Evolutionary conservation across 2,888 invertebrate genomes (phyloP).

Genomic region (Copidosoma aretas): DNA sequence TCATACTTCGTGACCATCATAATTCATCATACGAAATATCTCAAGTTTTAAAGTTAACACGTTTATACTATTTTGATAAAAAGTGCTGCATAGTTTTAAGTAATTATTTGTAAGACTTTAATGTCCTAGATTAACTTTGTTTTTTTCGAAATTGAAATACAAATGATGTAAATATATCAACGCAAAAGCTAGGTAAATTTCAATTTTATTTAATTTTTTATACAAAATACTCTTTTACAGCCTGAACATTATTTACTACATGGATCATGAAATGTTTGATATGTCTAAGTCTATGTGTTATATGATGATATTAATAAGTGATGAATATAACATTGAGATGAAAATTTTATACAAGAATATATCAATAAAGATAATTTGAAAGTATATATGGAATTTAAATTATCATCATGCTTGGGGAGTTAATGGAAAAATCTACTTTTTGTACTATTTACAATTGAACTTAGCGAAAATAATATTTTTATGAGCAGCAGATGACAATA

Average conservation of each 20-base stretch:
- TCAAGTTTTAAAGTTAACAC: too few relatives aligned
- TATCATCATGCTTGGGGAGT: too few relatives aligned
- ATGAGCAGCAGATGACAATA: background rate
- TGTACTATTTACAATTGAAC: conserved; percentile 31
- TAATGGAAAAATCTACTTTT: conserved; percentile 19
- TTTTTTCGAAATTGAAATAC: conserved; percentile 1
- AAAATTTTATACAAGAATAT: conserved; percentile 22
- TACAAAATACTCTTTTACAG: conserved; percentile 19
- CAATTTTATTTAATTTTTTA: conserved; percentile 28
- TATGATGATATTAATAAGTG: conserved; percentile 29
- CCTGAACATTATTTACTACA: conserved; percentile 20
- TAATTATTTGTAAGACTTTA: too few relatives aligned
- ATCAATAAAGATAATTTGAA: conserved; percentile 19
- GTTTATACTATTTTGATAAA: too few relatives aligned
- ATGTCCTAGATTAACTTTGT: too few relatives aligned
- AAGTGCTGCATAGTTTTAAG: too few relatives aligned
- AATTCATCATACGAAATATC: too few relatives aligned
- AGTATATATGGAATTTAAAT: too few relatives aligned
- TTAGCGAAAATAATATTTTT: background rate
- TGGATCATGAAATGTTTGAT: conserved; percentile 37
- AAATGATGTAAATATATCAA: conserved; percentile 35
- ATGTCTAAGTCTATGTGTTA: conserved; percentile 13
- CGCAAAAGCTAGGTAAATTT: conserved; percentile 11
- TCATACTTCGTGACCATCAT: too few relatives aligned
- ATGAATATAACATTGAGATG: conserved; percentile 23